These are phyloP conservation scores for Hylia prasina DNA, from an alignment of 2,113 vertebrate species.

Conservation along the genomic window DNA sequence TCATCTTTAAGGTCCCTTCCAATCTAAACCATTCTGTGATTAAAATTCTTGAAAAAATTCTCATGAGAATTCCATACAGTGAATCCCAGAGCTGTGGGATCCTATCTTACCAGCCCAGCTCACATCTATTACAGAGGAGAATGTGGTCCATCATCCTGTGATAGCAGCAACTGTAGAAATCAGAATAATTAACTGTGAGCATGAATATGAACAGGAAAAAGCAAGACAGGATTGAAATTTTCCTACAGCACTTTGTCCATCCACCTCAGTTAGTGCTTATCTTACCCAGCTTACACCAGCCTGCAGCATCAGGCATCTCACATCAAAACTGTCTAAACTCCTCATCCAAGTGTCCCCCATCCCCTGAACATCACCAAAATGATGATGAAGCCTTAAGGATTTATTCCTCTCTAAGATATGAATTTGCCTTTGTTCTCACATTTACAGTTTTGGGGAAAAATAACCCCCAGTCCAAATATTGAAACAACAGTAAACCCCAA, in stretches of 20 bases:
- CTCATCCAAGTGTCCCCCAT: neutral
- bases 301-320: neutral
- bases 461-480: neutral
- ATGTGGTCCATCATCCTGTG: neutral
- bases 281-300: neutral
- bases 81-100: neutral
- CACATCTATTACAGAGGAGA: neutral
- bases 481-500: neutral
- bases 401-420: neutral
- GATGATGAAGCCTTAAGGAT: neutral
- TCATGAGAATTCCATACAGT: neutral
- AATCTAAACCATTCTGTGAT: neutral
- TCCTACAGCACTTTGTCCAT: neutral
- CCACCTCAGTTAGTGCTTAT: neutral
- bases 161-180: neutral
- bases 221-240: neutral
- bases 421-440: neutral
- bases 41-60: neutral
- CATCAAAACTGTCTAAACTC: neutral
- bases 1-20: neutral
- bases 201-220: neutral
- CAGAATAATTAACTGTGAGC: neutral
- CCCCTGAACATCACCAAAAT: neutral
- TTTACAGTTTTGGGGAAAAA: neutral
- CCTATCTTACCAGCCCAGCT: neutral